Conservation (phyloP, 2,888 invertebrate species). For the Spisula solida region DNA sequence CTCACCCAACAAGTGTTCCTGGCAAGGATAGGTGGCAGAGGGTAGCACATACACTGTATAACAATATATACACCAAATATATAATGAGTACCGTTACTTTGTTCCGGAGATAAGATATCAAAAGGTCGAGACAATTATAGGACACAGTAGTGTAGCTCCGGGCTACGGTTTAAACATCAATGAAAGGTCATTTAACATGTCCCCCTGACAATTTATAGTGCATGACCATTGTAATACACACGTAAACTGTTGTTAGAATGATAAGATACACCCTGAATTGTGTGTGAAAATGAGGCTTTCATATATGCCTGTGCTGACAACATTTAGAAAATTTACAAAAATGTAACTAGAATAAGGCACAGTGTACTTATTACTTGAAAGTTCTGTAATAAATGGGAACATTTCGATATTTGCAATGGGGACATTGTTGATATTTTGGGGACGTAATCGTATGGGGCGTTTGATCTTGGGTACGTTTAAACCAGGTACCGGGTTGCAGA, state of each 20-base stretch:
- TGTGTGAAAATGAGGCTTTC: not conserved
- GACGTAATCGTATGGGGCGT: too few species aligned
- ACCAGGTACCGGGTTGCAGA: too few species aligned
- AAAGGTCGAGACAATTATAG: conserved; percentile 6
- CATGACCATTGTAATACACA: not conserved
- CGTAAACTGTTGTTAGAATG: not conserved
- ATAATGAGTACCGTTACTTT: not conserved
- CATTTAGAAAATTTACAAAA: too few species aligned
- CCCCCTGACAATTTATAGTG: not conserved
- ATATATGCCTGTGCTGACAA: not conserved
- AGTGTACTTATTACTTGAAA: too few species aligned
- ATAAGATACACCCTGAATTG: not conserved
- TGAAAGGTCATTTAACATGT: not conserved
- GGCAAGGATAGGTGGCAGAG: too few species aligned
- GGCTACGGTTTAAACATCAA: not conserved
- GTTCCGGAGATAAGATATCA: not conserved
- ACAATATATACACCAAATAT: not conserved
- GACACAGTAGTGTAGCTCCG: not conserved
- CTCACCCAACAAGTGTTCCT: too few species aligned
- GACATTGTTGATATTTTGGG: too few species aligned
- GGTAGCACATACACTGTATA: not conserved
- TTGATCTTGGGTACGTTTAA: too few species aligned
- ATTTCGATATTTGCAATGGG: too few species aligned
- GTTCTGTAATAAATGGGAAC: too few species aligned
- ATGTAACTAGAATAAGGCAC: too few species aligned